Percentiles rank a stretch among this genome's conserved stretches.
These are phyloP conservation scores for Pogonus chalceus DNA, from an alignment of 1,140 invertebrate species.

Conservation along the genomic window DNA sequence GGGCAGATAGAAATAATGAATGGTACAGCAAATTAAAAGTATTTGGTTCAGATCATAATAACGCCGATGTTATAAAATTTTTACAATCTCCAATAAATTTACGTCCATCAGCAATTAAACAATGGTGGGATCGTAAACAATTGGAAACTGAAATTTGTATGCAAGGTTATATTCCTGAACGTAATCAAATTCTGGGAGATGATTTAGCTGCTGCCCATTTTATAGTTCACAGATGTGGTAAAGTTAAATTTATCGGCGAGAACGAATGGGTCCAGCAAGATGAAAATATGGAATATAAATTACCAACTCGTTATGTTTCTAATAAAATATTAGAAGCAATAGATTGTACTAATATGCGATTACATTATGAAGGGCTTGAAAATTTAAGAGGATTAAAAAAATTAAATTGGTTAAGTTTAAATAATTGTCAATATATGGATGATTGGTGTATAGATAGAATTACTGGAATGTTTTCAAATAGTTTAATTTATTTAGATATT, in stretches of 20 bases:
- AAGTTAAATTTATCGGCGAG: conserved; percentile 52
- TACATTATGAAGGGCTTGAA: conserved; percentile 62
- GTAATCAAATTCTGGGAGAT: conserved; percentile 45
- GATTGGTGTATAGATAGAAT: conserved; percentile 69
- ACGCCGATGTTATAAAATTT: conserved; percentile 32
- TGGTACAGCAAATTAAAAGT: conserved; percentile 36
- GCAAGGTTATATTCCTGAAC: conserved; percentile 38
- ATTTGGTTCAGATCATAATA: conserved; percentile 35
- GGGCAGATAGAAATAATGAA: conserved; percentile 32
- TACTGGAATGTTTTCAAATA: conserved; percentile 41
- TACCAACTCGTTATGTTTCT: conserved; percentile 47
- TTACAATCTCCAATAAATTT: conserved; percentile 40
- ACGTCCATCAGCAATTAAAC: conserved; percentile 29
- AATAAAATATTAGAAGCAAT: conserved; percentile 52
- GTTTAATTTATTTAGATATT: conserved; percentile 62
- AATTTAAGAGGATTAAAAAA: conserved; percentile 50
- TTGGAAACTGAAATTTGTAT: conserved; percentile 27
- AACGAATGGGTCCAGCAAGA: conserved; percentile 47
- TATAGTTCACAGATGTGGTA: conserved; percentile 51
- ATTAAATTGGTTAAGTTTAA: conserved; percentile 55
- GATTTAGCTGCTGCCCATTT: conserved; percentile 70
- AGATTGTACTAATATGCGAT: conserved; percentile 48
- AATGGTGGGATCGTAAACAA: conserved; percentile 37
- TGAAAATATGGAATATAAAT: conserved; percentile 35
- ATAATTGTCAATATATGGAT: conserved; percentile 51